phyloP scores from a whole-genome alignment of 2,888 invertebrate genomes.

The Horisme vitalbata region DNA sequence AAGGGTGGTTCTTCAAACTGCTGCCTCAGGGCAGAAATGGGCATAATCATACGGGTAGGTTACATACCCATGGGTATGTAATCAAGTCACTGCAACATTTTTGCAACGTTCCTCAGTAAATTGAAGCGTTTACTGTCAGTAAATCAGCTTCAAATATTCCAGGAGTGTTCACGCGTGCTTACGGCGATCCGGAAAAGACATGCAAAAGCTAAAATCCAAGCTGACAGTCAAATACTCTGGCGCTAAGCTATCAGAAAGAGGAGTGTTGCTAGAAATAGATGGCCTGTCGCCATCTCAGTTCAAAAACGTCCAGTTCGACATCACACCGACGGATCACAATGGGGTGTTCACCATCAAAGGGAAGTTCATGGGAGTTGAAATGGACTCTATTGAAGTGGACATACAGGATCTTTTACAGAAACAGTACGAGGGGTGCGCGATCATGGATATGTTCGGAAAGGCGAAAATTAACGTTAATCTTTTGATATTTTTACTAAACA shows the following conservation, averaged over 20 bases:
- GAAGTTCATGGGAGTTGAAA: conserved; percentile 89
- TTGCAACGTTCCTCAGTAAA: not conserved
- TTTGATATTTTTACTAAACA: conserved; percentile 87
- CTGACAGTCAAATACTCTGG: conserved; percentile 86
- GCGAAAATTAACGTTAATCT: conserved; percentile 90
- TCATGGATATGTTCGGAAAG: conserved; percentile 91
- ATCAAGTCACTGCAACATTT: too few species aligned
- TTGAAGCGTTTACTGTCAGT: not conserved
- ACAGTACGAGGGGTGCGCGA: conserved; percentile 89
- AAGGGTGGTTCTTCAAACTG: too few species aligned
- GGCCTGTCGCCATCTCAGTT: conserved; percentile 86
- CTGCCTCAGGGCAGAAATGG: too few species aligned
- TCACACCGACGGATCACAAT: conserved; percentile 85
- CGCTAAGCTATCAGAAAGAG: conserved; percentile 87
- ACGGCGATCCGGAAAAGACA: conserved; percentile 70
- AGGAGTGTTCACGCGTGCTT: conserved; percentile 83
- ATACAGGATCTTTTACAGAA: conserved; percentile 88
- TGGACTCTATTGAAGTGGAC: conserved; percentile 88
- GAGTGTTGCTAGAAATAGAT: conserved; percentile 87
- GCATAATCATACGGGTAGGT: too few species aligned
- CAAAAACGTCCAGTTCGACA: conserved; percentile 90
- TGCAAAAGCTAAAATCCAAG: conserved; percentile 83
- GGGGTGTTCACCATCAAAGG: conserved; percentile 88
- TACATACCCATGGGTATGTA: too few species aligned
- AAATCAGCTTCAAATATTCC: conserved; percentile 33